These are phyloP conservation scores for Dendrocopos noguchii DNA, from an alignment of 2,113 vertebrate species.

Conservation along the genomic window DNA sequence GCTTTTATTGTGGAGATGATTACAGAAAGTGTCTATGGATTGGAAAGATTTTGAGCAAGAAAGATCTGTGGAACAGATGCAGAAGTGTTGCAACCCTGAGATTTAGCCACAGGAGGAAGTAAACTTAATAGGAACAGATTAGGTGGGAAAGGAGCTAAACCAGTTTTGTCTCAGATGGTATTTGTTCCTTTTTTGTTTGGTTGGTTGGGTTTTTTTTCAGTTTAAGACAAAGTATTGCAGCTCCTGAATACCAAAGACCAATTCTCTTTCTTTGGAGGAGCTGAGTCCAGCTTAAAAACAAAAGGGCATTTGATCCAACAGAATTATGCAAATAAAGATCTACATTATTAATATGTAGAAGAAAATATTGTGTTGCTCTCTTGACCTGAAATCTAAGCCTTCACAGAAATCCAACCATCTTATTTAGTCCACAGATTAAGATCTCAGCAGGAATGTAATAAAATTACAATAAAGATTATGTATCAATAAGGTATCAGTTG, in stretches of 20 bases:
- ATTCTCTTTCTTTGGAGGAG: neutral
- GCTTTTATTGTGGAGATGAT: neutral
- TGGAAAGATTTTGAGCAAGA: neutral
- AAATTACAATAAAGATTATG: constrained; percentile 77
- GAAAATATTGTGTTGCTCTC: constrained; percentile 21
- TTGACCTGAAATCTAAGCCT: constrained; percentile 31
- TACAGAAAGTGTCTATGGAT: neutral
- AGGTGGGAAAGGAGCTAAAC: neutral
- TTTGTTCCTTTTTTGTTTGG: neutral
- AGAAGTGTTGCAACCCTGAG: neutral
- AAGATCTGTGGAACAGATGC: neutral
- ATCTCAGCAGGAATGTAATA: constrained; percentile 75
- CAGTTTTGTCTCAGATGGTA: neutral
- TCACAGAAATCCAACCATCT: constrained; percentile 65
- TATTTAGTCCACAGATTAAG: constrained; percentile 75
- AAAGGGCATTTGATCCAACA: neutral
- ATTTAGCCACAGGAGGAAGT: neutral
- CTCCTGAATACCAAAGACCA: neutral
- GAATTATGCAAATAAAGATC: neutral
- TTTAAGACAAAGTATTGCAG: neutral
- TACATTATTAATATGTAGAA: neutral
- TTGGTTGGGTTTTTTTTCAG: neutral
- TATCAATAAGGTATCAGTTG: constrained; percentile 75
- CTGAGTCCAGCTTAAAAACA: neutral
- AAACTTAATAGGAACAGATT: neutral